phyloP scores from a whole-genome alignment of 2,113 vertebrate species.

The Thunnus thynnus region DNA sequence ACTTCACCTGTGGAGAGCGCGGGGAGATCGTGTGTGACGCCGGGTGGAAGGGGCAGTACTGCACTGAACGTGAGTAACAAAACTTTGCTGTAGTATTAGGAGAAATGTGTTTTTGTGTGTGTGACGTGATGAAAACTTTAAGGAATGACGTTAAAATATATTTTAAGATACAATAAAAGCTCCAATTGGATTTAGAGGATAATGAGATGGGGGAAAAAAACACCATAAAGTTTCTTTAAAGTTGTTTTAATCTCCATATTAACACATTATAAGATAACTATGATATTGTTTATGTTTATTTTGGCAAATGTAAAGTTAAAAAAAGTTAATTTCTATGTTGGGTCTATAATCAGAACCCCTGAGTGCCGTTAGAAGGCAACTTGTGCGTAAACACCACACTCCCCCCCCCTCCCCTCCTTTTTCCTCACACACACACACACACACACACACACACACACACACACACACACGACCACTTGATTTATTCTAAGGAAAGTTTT shows the following conservation, averaged over 20 bases:
- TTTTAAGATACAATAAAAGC: too few species aligned
- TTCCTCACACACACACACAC: slow-evolving; percentile 18
- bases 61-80: slow-evolving; percentile 93
- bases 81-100: background rate
- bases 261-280: background rate
- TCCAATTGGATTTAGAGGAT: too few species aligned
- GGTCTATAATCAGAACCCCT: slow-evolving; percentile 42
- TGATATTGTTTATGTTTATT: background rate
- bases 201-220: too few species aligned
- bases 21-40: slow-evolving; percentile 96
- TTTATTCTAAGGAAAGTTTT: slow-evolving; percentile 92
- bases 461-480: slow-evolving; percentile 82
- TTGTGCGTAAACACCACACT: slow-evolving; percentile 76
- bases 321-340: slow-evolving; percentile 15
- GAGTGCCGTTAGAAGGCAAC: slow-evolving; percentile 76
- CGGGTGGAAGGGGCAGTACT: slow-evolving; percentile 98
- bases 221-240: too few species aligned
- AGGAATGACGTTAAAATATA: too few species aligned
- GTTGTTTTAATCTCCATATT: background rate
- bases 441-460: slow-evolving; percentile 46
- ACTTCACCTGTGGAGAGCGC: slow-evolving; percentile 96
- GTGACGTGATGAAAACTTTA: too few species aligned
- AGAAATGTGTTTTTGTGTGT: background rate
- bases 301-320: background rate
- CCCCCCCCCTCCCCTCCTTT: slow-evolving; percentile 41